These are phyloP conservation scores for Cavia porcellus DNA, from an alignment of 2,113 vertebrate species.

Conservation along the genomic window DNA sequence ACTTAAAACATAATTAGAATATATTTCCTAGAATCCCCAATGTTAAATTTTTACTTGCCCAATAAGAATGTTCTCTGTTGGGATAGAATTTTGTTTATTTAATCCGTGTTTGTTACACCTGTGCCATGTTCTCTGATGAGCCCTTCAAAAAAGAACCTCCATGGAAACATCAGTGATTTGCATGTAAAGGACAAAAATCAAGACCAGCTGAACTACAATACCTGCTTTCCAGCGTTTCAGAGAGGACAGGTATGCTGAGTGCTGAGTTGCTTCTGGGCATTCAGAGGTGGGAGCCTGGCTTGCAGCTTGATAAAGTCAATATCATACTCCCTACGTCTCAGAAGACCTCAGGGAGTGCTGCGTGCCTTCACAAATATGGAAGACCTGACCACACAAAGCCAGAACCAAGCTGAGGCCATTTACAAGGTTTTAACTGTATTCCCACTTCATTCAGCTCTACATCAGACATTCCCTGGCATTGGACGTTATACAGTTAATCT, in stretches of 20 bases:
- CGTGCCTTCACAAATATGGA: background rate
- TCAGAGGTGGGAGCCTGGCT: background rate
- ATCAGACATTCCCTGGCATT: background rate
- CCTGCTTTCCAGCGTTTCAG: background rate
- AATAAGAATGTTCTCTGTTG: background rate
- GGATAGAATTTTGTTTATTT: background rate
- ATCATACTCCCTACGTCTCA: background rate
- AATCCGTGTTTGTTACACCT: background rate
- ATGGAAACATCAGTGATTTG: background rate
- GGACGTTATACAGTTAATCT: background rate
- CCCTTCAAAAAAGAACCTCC: background rate
- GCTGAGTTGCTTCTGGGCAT: no score
- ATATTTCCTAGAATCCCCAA: background rate
- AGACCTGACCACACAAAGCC: background rate
- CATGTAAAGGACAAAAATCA: background rate
- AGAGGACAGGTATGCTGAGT: background rate
- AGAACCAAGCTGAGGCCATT: background rate
- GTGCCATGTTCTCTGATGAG: background rate
- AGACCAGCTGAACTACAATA: background rate
- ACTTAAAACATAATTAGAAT: background rate
- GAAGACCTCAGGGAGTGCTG: background rate
- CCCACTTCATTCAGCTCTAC: background rate
- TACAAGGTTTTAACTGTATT: background rate
- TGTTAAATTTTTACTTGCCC: background rate
- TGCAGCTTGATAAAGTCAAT: background rate